Base-by-base conservation (phyloP, 2,113 vertebrate genomes). In the Macroglossus sobrinus region DNA sequence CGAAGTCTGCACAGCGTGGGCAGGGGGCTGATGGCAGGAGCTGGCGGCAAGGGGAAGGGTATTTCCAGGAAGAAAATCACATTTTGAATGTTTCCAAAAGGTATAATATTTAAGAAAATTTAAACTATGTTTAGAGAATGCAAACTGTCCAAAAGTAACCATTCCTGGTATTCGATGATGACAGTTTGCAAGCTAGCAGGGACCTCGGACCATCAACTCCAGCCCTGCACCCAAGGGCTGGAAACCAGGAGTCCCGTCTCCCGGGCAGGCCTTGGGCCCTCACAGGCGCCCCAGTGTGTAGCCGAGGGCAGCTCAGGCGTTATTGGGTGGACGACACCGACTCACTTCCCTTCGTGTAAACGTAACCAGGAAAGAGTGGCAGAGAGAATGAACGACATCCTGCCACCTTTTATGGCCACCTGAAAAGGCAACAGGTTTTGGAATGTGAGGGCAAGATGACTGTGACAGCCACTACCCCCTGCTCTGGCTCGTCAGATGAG, bases 251-350 rank as follows among this genome's bases (percentile, higher is more conserved):
- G 43, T 14, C 78, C 40, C 4, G 0, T 9, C 26, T 35, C 16
- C 33, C 14, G 11, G 5, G 78, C 10, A 79, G 13, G 18, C 22
- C 19, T n/a, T 57, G 43, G n/a, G 35, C n/a, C n/a, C 26, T 76
- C 9, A 7, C 3, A 14, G 33, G 0, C 6, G 15, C 50, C 0
- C 13, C 19, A 3, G 16, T 0, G 2, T 68, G 71, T 19, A 19
- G 35, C 81, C 30, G 53, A 63, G 80, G 53, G 33, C 19, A 22
- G 57, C 2, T 21, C 5, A 16, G 35, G 24, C 14, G 7, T 13
- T 13, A 11, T 5, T 50, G n/a, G 64, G 12, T 19, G 55, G 33
- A 47, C 0, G 4, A n/a, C 8, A 3, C 21, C 6, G 30, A 35
- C 40, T 93, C 35, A 38, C 2, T 40, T 33, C 64, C 10, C 12